These are phyloP conservation scores for Drosophila macrospina DNA, from an alignment of 2,888 invertebrate species.

Conservation along the genomic window DNA sequence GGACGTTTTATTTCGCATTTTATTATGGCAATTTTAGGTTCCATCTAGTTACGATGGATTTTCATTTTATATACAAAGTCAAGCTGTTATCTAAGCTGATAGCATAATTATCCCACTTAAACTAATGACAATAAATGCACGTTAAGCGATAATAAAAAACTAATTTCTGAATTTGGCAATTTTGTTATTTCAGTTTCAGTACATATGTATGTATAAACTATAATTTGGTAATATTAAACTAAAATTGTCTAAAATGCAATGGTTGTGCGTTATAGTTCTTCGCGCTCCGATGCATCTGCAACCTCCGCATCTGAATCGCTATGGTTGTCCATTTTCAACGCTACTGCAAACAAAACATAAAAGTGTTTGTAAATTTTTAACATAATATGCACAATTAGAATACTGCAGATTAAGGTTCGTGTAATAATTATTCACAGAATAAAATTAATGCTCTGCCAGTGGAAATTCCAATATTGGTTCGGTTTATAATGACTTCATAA, in stretches of 20 bases:
- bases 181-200: slow-evolving; percentile 35
- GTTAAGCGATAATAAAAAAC: background rate
- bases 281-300: slow-evolving; percentile 11
- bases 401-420: slow-evolving; percentile 53
- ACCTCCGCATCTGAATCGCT: slow-evolving; percentile 17
- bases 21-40: too few relatives aligned
- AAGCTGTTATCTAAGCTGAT: too few relatives aligned
- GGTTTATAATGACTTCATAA: slow-evolving; percentile 84
- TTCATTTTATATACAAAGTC: too few relatives aligned
- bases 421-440: slow-evolving; percentile 82
- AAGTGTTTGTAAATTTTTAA: slow-evolving; percentile 16
- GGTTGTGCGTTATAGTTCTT: slow-evolving; percentile 51
- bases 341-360: slow-evolving; percentile 51
- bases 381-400: slow-evolving; percentile 39
- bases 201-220: slow-evolving; percentile 14
- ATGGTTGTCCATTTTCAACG: slow-evolving; percentile 23
- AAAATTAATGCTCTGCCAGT: slow-evolving; percentile 55
- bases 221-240: slow-evolving; percentile 26
- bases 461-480: slow-evolving; percentile 14
- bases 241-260: slow-evolving; percentile 43
- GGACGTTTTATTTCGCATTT: too few relatives aligned
- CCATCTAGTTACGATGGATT: too few relatives aligned
- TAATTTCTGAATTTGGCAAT: slow-evolving; percentile 32
- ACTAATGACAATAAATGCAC: too few relatives aligned
- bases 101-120: too few relatives aligned